Evolutionary conservation across 2,797 vertebrate species (phyloP), one percentile per base, ranked within the genome.

Genomic region (Staurois parvus): DNA sequence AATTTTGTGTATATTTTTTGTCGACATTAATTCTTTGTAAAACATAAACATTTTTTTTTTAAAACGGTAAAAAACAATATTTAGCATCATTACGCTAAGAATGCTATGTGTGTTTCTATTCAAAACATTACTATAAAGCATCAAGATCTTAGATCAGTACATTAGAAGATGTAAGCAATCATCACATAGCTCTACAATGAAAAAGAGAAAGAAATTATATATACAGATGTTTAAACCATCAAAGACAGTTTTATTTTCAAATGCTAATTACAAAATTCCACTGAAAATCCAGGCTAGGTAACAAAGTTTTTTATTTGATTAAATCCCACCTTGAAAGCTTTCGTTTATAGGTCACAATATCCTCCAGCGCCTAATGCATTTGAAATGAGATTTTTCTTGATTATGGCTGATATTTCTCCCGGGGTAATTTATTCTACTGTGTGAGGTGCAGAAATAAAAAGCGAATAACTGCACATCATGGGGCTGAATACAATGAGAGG

Each of bases 321-420:
- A 24, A 59, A 59, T 59, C 19, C 19, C 52, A 59, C 10, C 19
- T 72, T 32, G 21, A 32, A 24, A 37, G 69, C 21, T 72, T 72
- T 72, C 10, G 3, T 72, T 72, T 37, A 72, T 37, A 72, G 34
- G 32, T 37, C 29, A 72, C 69, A 72, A 32, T 34, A 72, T 40
- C 21, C 30, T 72, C 19, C 37, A 21, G 69, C 24, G 40, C 34
- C 69, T 72, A 72, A 72, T 72, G 29, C 29, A 72, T 72, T 72
- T 72, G 19, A 72, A 37, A 32, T 72, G 19, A n/a, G 37, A 72
- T 72, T 72, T 17, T 72, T 72, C 26, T 40, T 40, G 29, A 72
- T 40, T 37, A 37, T 34, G 69, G 37, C 69, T 24, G 29, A 37
- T 34, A 19, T 72, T 72, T 72, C 69, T 72, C 69, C 69, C 2